A percentile compares a stretch with the other conserved stretches of the same genome.
These are phyloP conservation scores for Caenorhabditis panamensis DNA, from an alignment of 2,888 invertebrate species.

Conservation along the genomic window DNA sequence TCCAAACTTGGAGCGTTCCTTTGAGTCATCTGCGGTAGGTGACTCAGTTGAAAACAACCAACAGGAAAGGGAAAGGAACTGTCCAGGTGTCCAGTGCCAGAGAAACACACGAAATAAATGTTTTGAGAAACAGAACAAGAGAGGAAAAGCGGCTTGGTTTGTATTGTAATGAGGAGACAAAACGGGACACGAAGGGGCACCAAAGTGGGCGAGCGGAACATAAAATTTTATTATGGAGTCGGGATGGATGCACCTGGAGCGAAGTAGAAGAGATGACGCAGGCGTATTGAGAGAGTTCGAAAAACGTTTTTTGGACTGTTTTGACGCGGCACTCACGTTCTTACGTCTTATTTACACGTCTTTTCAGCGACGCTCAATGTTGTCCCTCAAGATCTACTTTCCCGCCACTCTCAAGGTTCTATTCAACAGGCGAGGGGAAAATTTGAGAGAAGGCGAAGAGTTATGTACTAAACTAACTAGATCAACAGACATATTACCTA, in stretches of 20 bases:
- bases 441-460: constrained; percentile 19
- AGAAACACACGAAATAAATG: constrained; percentile 22
- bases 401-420: constrained; percentile 49
- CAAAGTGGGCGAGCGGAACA: constrained; percentile 25
- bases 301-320: neutral
- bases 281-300: neutral
- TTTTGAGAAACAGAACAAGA: constrained; percentile 27
- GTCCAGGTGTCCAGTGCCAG: constrained; percentile 18
- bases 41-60: constrained; percentile 2
- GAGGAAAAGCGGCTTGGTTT: constrained; percentile 27
- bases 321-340: constrained; percentile 5
- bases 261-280: neutral
- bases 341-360: constrained; percentile 38
- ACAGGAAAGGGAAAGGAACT: neutral
- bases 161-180: constrained; percentile 58
- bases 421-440: constrained; percentile 26
- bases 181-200: constrained; percentile 23
- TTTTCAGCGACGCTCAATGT: constrained; percentile 42
- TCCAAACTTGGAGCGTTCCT: constrained; percentile 31
- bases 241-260: constrained; percentile 23
- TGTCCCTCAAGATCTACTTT: constrained; percentile 46
- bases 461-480: constrained; percentile 35
- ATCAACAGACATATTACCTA: constrained; percentile 33
- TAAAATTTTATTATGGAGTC: constrained; percentile 37
- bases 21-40: constrained; percentile 16